A percentile compares a stretch with the other conserved stretches of the same genome.
Conservation (phyloP, 1,140 invertebrate species). For the Heliconius melpomene region DNA sequence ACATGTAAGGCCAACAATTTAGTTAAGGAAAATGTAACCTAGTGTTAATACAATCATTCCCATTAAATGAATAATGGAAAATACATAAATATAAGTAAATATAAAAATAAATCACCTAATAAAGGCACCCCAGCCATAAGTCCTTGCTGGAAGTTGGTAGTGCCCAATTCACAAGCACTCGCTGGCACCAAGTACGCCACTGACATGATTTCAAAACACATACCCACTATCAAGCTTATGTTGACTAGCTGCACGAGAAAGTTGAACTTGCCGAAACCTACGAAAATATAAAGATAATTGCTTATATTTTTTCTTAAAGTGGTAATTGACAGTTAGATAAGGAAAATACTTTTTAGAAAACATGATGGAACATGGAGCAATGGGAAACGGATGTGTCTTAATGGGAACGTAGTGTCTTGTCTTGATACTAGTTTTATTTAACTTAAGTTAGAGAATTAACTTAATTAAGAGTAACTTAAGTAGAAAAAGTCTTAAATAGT, state of each 20-base stretch:
- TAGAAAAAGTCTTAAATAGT: no score
- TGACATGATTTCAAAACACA: conserved; percentile 63
- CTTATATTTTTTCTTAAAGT: not conserved
- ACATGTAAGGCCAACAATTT: not conserved
- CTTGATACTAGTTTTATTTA: no score
- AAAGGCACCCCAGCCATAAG: conserved; percentile 63
- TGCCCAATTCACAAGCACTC: conserved; percentile 62
- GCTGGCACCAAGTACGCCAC: conserved; percentile 65
- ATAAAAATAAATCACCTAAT: conserved; percentile 45
- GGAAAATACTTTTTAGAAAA: not conserved
- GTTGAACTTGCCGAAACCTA: conserved; percentile 68
- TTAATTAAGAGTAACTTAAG: no score
- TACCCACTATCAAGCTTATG: conserved; percentile 52
- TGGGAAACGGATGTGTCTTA: not conserved
- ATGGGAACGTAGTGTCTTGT: not conserved
- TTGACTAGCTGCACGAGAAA: conserved; percentile 47
- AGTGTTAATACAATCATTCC: no score
- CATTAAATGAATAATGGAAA: no score
- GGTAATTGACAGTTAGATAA: not conserved
- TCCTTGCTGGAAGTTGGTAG: conserved; percentile 58
- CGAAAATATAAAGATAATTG: conserved; percentile 28
- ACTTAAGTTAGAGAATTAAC: no score
- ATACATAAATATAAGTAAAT: no score
- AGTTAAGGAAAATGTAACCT: not conserved
- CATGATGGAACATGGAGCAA: no score